A percentile compares a stretch with the other conserved stretches of the same genome.
Evolutionary conservation across 2,797 vertebrate species (phyloP).

Genomic region (Carduelis carduelis): DNA sequence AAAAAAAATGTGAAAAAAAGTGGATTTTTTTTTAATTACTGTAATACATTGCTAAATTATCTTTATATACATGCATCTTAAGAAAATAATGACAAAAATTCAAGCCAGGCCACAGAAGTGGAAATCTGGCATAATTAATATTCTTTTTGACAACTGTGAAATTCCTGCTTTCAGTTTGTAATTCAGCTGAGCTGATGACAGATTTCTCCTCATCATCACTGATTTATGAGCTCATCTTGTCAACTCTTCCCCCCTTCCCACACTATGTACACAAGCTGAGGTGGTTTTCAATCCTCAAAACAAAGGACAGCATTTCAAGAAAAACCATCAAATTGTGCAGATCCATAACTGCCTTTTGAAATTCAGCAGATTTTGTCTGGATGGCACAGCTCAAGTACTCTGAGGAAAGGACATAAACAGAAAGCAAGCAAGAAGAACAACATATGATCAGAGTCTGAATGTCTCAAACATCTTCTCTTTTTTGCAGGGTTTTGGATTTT

Average conservation of each 20-base stretch:
- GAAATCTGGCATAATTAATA: conserved; percentile 1
- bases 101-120: background rate
- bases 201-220: background rate
- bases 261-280: background rate
- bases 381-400: background rate
- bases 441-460: background rate
- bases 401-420: background rate
- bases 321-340: background rate
- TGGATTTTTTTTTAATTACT: background rate
- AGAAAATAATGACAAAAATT: background rate
- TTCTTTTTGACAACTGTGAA: background rate
- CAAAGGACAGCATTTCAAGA: background rate
- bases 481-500: background rate
- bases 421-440: background rate
- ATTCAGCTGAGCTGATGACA: background rate
- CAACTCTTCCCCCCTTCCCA: background rate
- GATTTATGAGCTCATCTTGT: conserved; percentile 32
- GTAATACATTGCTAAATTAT: rapidly evolving
- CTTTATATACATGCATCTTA: background rate
- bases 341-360: background rate
- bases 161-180: background rate
- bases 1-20: background rate
- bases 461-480: background rate
- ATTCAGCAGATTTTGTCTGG: background rate
- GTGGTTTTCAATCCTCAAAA: background rate